A percentile compares a stretch with the other conserved stretches of the same genome.
Evolutionary conservation across 2,113 vertebrate genomes (phyloP).

Genomic region (Morone chrysops): DNA sequence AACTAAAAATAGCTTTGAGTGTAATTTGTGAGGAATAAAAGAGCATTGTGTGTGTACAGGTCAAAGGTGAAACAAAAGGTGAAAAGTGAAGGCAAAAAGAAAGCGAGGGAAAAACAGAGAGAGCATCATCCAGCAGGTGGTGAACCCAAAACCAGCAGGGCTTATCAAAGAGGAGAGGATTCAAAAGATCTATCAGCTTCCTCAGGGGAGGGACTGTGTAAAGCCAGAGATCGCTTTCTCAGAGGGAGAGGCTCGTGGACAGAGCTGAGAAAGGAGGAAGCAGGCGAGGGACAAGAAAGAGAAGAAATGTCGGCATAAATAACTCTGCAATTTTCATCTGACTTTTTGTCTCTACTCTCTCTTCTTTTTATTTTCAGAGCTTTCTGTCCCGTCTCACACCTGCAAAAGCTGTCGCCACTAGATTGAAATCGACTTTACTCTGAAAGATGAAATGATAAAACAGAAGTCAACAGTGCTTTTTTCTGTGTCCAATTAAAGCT

Average conservation of each 20-base stretch:
- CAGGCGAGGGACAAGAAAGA: neutral
- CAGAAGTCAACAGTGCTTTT: neutral
- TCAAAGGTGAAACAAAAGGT: neutral
- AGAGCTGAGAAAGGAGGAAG: neutral
- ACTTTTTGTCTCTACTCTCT: neutral
- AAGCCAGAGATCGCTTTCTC: slow-evolving; percentile 26
- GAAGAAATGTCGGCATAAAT: neutral
- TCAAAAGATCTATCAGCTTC: slow-evolving; percentile 31
- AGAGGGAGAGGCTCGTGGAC: neutral
- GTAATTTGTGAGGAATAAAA: neutral
- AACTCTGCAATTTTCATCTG: neutral
- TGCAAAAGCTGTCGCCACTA: slow-evolving; percentile 13
- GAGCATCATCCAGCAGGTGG: neutral
- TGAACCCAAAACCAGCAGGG: slow-evolving; percentile 20
- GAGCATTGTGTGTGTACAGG: neutral
- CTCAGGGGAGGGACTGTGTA: neutral
- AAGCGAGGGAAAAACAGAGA: neutral
- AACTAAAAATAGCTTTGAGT: neutral
- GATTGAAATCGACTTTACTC: neutral
- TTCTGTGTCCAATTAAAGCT: slow-evolving; percentile 19
- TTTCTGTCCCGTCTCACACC: neutral
- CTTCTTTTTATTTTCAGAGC: slow-evolving; percentile 17
- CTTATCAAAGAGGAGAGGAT: slow-evolving; percentile 38
- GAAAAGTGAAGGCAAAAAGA: neutral
- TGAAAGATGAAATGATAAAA: neutral